Base-by-base conservation (phyloP, 2,797 vertebrate species). In the Cirrhinus mrigala region DNA sequence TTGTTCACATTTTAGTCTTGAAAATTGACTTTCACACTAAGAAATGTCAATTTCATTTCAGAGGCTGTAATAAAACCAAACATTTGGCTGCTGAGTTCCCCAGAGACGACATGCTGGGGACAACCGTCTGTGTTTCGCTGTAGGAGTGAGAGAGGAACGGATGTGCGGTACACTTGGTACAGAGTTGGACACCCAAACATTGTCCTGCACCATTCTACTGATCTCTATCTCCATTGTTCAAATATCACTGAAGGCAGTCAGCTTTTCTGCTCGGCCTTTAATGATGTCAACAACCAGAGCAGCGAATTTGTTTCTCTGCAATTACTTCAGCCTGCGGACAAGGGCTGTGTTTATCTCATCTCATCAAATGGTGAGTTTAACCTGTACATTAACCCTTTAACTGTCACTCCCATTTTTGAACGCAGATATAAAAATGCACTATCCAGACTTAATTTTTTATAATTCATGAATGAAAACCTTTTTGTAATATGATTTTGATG, bases 51-150 rank as follows among this genome's bases (percentile, higher is more conserved):
- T 20, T 90, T 48, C 81, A 54, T 89, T 62, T 16, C 89, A 96
- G 95, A 91, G 86, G 90, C 93, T 15, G 93, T 94, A 0, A 93
- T 91, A 44, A 91, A 91, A 83, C 95, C 95, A 8, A 81, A n/a
- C 15, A 69, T 95, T 15, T 88, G 89, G 90, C 87, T 91, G 27
- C 66, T 92, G 86, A 90, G 69, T 81, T 87, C 92, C 20, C 85
- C 90, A 77, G 44, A 14, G n/a, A 85, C 85, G n/a, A 94, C 93
- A 0, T 95, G 95, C 24, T 88, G 88, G 91, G 94, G 95, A 8
- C 68, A 91, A 70, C 70, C 91, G 0, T 81, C 94, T 44, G 92
- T 88, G 0, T 85, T 95, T 50, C 91, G 86, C 46, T 96, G 95
- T 75, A 68, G 44, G 9, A 88, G 89, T 50, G 11, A 75, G 29